A percentile compares a stretch with the other conserved stretches of the same genome.
Evolutionary conservation across 30 jellyfish, hydroid and myxozoan genomes (phyloP).

Genomic region (Clytia hemisphaerica): DNA sequence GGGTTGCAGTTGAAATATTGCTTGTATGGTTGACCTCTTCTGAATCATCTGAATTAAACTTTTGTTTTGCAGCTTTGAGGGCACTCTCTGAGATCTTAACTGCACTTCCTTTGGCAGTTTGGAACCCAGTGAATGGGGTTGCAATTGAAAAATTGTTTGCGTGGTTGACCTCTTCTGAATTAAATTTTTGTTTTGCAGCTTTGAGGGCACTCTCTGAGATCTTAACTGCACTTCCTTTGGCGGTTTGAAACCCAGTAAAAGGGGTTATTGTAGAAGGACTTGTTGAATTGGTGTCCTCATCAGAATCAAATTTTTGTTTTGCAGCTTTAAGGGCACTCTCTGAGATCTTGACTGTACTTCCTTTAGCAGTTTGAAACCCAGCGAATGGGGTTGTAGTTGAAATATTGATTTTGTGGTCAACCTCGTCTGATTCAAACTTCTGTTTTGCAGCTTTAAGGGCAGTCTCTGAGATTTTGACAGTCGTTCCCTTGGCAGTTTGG

Average conservation of each 20-base stretch:
- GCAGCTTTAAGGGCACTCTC: slow-evolving; percentile 3
- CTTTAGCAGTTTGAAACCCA: slow-evolving; percentile 41
- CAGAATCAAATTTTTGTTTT: neutral
- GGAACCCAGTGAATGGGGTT: slow-evolving; percentile 19
- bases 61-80: slow-evolving; percentile 30
- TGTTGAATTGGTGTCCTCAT: neutral
- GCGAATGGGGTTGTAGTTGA: neutral
- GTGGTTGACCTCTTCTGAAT: slow-evolving; percentile 2
- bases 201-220: slow-evolving; percentile 32
- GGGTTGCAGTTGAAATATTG: neutral
- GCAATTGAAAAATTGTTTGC: neutral
- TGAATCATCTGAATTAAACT: slow-evolving; percentile 9
- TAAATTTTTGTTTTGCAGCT: slow-evolving; percentile 30
- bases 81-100: slow-evolving; percentile 31
- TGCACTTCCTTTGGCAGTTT: slow-evolving; percentile 26
- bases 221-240: slow-evolving; percentile 26
- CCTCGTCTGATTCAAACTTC: slow-evolving; percentile 4
- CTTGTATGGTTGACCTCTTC: neutral
- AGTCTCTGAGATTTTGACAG: slow-evolving; percentile 14
- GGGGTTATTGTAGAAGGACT: neutral
- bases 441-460: slow-evolving; percentile 47
- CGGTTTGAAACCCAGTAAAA: slow-evolving; percentile 47
- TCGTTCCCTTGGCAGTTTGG: slow-evolving; percentile 38
- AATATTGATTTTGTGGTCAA: neutral
- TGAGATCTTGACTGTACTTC: slow-evolving; percentile 25